Evolutionary conservation across 1,140 invertebrate genomes (phyloP).

Genomic region (Dreissena rostriformis): DNA sequence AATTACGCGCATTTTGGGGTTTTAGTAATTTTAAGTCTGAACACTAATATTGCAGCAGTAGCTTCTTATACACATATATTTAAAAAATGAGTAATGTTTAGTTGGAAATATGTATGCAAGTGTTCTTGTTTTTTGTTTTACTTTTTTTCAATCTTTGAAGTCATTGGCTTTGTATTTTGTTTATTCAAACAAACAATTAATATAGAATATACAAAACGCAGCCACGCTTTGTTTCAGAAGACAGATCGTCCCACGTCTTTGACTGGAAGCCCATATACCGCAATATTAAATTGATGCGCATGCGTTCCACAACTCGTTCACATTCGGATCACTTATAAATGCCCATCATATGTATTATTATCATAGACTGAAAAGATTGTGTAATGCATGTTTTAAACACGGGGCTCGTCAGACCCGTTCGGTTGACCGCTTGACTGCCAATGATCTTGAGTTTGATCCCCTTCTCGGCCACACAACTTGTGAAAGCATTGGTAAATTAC

Average conservation of each 20-base stretch:
- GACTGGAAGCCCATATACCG: constrained; percentile 53
- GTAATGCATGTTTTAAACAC: too few relatives aligned
- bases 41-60: too few relatives aligned
- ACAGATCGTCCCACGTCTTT: constrained; percentile 42
- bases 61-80: too few relatives aligned
- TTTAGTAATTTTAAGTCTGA: too few relatives aligned
- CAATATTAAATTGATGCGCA: constrained; percentile 53
- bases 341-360: not conserved
- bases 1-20: too few relatives aligned
- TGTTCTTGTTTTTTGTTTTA: too few relatives aligned
- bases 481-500: too few relatives aligned
- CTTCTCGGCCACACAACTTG: not conserved
- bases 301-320: constrained; percentile 29
- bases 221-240: not conserved
- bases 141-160: too few relatives aligned
- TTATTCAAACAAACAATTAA: too few relatives aligned
- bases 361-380: not conserved
- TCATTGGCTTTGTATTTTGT: too few relatives aligned
- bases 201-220: not conserved
- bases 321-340: constrained; percentile 7
- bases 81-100: too few relatives aligned
- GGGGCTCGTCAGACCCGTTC: not conserved
- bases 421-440: not conserved
- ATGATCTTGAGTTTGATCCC: not conserved
- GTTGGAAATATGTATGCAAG: too few relatives aligned